phyloP scores from a whole-genome alignment of 2,113 vertebrate genomes.

The Proterorhinus semilunaris region DNA sequence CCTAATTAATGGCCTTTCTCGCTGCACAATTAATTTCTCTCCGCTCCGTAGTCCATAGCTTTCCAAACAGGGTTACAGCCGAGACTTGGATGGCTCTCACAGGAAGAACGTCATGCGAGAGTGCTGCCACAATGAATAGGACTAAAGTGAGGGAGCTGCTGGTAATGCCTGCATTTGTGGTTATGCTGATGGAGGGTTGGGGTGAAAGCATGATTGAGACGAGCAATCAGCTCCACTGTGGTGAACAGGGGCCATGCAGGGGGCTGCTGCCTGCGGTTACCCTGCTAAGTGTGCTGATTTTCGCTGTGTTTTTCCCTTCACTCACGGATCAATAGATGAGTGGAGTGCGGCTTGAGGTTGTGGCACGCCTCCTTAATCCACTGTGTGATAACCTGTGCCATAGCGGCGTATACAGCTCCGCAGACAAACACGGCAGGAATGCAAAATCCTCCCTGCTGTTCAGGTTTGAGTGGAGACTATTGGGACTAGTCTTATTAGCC shows the following conservation, averaged over 20 bases:
- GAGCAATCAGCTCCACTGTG: conserved; percentile 68
- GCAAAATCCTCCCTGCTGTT: conserved; percentile 17
- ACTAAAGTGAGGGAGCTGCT: conserved; percentile 22
- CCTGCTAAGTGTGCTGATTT: conserved; percentile 51
- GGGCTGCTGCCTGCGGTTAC: conserved; percentile 59
- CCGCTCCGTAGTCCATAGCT: conserved; percentile 35
- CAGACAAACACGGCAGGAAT: conserved; percentile 19
- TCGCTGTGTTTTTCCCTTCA: conserved; percentile 15
- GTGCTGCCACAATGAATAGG: conserved; percentile 29
- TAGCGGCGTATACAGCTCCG: conserved; percentile 30
- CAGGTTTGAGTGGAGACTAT: not conserved
- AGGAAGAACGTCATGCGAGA: conserved; percentile 54
- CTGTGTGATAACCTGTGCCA: conserved; percentile 57
- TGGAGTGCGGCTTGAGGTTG: conserved; percentile 53
- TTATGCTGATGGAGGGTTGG: conserved; percentile 4
- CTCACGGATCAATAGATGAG: conserved; percentile 58
- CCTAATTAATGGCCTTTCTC: conserved; percentile 70
- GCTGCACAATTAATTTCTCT: conserved; percentile 62
- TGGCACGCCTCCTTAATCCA: conserved; percentile 63
- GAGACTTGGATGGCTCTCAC: conserved; percentile 59
- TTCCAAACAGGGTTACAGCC: conserved; percentile 51
- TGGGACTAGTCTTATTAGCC: conserved; percentile 37
- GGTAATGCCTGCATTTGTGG: conserved; percentile 22
- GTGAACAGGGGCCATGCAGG: conserved; percentile 61
- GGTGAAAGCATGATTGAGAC: conserved; percentile 70